Conservation (phyloP, 2,797 vertebrate genomes). For the Melanotaenia nigrans region DNA sequence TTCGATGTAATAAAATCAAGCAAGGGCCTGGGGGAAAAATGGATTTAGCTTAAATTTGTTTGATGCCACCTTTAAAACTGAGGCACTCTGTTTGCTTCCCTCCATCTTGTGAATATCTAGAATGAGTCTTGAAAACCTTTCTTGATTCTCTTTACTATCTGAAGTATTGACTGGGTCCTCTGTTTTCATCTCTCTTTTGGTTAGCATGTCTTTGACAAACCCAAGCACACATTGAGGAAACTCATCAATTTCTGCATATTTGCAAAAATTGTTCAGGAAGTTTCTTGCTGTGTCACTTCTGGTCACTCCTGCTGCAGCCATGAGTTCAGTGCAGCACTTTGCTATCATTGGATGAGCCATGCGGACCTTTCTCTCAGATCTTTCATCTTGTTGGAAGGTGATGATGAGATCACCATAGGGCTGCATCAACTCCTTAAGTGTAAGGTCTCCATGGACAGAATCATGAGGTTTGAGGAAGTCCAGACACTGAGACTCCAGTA, state of each 20-base stretch:
- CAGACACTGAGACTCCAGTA: constrained; percentile 45
- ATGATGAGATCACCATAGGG: constrained; percentile 30
- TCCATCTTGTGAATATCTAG: constrained; percentile 8
- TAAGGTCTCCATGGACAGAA: rapidly evolving
- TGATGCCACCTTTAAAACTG: constrained; percentile 12
- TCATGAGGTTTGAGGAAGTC: background rate
- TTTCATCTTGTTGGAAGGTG: background rate
- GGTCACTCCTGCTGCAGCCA: background rate
- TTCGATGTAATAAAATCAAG: constrained; percentile 37
- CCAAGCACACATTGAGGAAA: background rate
- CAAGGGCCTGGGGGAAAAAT: constrained; percentile 47
- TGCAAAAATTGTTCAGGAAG: background rate
- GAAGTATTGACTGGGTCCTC: background rate
- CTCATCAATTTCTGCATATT: rapidly evolving
- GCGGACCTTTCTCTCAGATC: background rate
- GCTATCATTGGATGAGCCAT: constrained; percentile 51
- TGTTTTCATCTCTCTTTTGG: constrained; percentile 21
- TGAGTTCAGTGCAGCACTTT: background rate
- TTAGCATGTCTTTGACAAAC: constrained; percentile 52
- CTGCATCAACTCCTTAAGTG: constrained; percentile 12
- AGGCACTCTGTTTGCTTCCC: rapidly evolving
- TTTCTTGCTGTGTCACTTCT: constrained; percentile 39
- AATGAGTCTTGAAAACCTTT: constrained; percentile 39
- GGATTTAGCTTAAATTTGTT: rapidly evolving
- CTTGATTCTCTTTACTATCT: rapidly evolving